Conservation (phyloP, 2,888 invertebrate genomes). For the Meandrusa payeni region DNA sequence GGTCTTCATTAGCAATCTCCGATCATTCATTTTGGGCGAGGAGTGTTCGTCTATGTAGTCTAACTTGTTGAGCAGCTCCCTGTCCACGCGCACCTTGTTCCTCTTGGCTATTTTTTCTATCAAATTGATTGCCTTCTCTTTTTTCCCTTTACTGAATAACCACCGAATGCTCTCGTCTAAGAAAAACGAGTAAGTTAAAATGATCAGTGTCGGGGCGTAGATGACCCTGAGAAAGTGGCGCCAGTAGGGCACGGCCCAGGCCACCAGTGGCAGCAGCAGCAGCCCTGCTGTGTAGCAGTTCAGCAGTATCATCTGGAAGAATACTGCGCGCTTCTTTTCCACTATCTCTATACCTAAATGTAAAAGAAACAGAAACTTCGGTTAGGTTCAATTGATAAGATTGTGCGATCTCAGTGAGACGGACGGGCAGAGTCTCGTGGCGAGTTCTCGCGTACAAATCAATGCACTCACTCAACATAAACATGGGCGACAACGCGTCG, state of each 20-base stretch:
- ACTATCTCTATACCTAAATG: slow-evolving; percentile 70
- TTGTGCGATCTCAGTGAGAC: no score
- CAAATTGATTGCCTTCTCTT: slow-evolving; percentile 48
- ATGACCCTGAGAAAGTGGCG: slow-evolving; percentile 63
- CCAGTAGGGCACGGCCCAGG: slow-evolving; percentile 72
- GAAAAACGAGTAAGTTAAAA: slow-evolving; percentile 60
- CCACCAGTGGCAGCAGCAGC: slow-evolving; percentile 65
- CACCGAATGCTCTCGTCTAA: slow-evolving; percentile 72
- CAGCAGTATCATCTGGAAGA: slow-evolving; percentile 68
- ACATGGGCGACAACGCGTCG: slow-evolving; percentile 69
- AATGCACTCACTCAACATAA: slow-evolving; percentile 73
- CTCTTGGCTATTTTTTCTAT: slow-evolving; percentile 64
- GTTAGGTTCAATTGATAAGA: no score
- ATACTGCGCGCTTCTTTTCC: slow-evolving; percentile 60
- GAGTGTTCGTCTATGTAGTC: slow-evolving; percentile 55
- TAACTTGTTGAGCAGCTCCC: slow-evolving; percentile 45
- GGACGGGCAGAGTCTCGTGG: no score
- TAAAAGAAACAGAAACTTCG: no score
- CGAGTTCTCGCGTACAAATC: no score
- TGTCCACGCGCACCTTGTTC: slow-evolving; percentile 54
- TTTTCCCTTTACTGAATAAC: slow-evolving; percentile 68
- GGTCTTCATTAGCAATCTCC: slow-evolving; percentile 56
- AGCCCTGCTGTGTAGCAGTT: slow-evolving; percentile 68
- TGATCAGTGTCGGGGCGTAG: slow-evolving; percentile 64
- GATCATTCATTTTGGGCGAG: slow-evolving; percentile 44